Base-by-base conservation (phyloP, 2,113 vertebrate genomes). In the Dolichotis patagonum region DNA sequence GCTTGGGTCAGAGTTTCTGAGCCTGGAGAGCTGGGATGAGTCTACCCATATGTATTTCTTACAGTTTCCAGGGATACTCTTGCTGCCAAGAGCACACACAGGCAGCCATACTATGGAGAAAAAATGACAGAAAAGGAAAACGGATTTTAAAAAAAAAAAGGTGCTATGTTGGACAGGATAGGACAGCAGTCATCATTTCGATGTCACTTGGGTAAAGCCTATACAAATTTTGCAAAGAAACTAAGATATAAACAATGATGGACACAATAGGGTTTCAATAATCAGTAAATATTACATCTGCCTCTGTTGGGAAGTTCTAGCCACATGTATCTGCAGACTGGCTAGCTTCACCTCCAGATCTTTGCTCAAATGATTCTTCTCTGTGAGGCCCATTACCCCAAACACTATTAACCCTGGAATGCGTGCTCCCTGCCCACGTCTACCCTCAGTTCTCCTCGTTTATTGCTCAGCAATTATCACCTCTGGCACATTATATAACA, bases 131-230 rank as follows among this genome's bases (percentile, higher is more conserved):
- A 81, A 77, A 17, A 1, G 28, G 6, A 92, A 35, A 41, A 49
- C 12, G 20, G 4, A 24, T n/a, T 35, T 32, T 2, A 16, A 5
- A 56, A 56, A 6, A 65, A 30, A 65, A 30, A 65, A 75, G 12
- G 14, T 26, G 5, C 41, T 38, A 0, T 0, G 0, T 2, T 52
- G 20, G 22, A 58, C 9, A 73, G 17, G 7, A 32, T 11, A 52
- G 54, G 10, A 4, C 46, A 62, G 62, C 43, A 83, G 17, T 16
- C 22, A 38, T 41, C 82, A 73, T 65, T 69, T 24, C 11, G 49
- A 20, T 38, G 7, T 71, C 41, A 69, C 17, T 32, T 26, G 16
- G 41, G 10, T 35, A 63, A 89, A 67, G 3, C 60, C 54, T 84
- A 7, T 41, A 35, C 46, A 90, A 58, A 78, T 38, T 54, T 38